Percentiles rank a stretch among this genome's conserved stretches.
Conservation (phyloP, 1,140 invertebrate genomes). For the Hesperophylax magnus region DNA sequence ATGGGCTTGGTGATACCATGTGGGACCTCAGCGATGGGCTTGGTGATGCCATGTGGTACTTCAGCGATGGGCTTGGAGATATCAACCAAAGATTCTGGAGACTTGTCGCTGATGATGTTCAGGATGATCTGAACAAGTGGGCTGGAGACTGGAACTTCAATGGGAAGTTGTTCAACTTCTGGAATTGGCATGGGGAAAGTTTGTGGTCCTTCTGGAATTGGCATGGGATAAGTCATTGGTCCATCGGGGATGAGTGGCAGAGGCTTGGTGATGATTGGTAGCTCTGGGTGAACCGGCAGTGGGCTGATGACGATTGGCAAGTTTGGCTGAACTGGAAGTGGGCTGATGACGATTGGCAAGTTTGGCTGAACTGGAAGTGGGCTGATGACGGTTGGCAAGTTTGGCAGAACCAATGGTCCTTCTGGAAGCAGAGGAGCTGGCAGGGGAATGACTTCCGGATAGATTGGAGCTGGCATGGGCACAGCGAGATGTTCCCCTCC, state of each 20-base stretch:
- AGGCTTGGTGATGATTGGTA: not conserved
- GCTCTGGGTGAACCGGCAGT: not conserved
- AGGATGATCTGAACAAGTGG: conserved; percentile 30
- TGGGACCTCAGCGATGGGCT: not conserved
- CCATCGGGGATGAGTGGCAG: not conserved
- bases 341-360: not conserved
- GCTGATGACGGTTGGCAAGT: not conserved
- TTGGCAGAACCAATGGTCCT: conserved; percentile 13
- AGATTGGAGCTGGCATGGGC: too few relatives aligned
- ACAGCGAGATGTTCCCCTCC: not conserved
- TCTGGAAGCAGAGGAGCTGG: not conserved
- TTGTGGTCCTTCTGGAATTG: not conserved
- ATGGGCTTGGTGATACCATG: not conserved
- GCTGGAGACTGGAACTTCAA: not conserved
- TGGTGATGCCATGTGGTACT: not conserved
- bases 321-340: not conserved
- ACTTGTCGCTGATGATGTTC: conserved; percentile 12
- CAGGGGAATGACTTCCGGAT: not conserved
- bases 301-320: conserved; percentile 9
- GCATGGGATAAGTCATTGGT: too few relatives aligned
- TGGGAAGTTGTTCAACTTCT: not conserved
- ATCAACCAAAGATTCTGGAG: not conserved
- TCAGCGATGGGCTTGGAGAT: not conserved
- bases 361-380: not conserved
- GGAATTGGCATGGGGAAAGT: not conserved